phyloP scores from a whole-genome alignment of 2,888 invertebrate species.

The Thecocarcelia acutangulata region DNA sequence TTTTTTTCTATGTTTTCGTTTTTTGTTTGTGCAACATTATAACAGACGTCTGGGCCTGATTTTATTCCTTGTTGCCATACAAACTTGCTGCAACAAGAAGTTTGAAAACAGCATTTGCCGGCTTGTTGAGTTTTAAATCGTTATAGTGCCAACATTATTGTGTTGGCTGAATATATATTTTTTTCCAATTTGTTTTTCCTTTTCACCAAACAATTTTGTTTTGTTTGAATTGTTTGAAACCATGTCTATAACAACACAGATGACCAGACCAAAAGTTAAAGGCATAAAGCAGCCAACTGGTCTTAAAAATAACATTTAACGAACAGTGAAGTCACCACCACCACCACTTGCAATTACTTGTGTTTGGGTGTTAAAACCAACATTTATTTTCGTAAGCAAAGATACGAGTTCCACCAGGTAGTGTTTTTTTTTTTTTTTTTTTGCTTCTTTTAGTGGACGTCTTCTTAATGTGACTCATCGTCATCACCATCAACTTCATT shows the following conservation, averaged over 20 bases:
- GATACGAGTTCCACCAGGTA: conserved; percentile 26
- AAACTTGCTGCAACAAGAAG: conserved; percentile 22
- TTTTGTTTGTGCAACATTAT: conserved; percentile 24
- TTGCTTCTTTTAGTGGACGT: conserved; percentile 28
- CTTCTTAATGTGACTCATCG: conserved; percentile 64
- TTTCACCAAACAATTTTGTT: background rate
- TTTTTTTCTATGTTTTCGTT: background rate
- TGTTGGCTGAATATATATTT: conserved; percentile 32
- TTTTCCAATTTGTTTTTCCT: background rate
- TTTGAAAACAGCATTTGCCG: conserved; percentile 25
- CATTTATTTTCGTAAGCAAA: conserved; percentile 53
- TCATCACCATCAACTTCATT: conserved; percentile 38
- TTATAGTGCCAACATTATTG: conserved; percentile 27
- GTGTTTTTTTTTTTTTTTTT: too few relatives aligned
- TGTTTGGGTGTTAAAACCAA: conserved; percentile 68
- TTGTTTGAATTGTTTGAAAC: conserved; percentile 30
- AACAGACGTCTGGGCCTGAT: conserved; percentile 57
- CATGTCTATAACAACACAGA: conserved; percentile 57
- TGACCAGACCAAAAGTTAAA: conserved; percentile 57
- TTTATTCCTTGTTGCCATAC: conserved; percentile 32
- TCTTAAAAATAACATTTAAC: conserved; percentile 9
- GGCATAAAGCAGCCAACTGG: conserved; percentile 33
- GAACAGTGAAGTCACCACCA: conserved; percentile 12
- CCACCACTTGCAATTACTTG: conserved; percentile 62
- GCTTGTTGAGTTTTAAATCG: conserved; percentile 34